Evolutionary conservation across 2,113 vertebrate genomes (phyloP).

Genomic region (Phycodurus eques): DNA sequence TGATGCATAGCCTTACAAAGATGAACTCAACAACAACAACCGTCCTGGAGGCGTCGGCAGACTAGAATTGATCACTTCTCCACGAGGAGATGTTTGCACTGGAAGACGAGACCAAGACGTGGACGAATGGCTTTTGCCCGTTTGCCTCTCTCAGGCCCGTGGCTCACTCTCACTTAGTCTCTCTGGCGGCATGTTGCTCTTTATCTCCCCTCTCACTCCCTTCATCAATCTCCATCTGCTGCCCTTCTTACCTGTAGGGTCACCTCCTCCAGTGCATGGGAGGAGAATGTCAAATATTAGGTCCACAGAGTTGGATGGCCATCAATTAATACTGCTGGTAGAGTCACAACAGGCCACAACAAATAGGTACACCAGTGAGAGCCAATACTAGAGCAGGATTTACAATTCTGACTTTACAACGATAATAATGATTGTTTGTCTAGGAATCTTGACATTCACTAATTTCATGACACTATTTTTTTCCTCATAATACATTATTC

Average conservation of each 20-base stretch:
- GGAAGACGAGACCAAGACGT: constrained; percentile 44
- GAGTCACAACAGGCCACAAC: not conserved
- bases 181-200: constrained; percentile 65
- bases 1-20: constrained; percentile 40
- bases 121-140: constrained; percentile 58
- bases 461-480: too few species aligned
- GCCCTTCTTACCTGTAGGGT: constrained; percentile 51
- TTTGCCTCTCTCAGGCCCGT: constrained; percentile 54
- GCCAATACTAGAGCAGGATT: too few species aligned
- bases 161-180: constrained; percentile 49
- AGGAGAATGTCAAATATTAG: constrained; percentile 5
- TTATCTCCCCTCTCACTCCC: constrained; percentile 61
- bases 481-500: too few species aligned
- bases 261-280: constrained; percentile 34
- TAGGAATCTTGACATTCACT: too few species aligned
- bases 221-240: constrained; percentile 70
- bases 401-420: too few species aligned
- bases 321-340: not conserved
- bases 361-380: not conserved
- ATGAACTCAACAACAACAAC: constrained; percentile 41
- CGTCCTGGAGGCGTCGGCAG: constrained; percentile 72
- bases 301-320: not conserved
- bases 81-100: constrained; percentile 60
- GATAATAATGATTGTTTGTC: too few species aligned
- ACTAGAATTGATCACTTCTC: constrained; percentile 76